These are phyloP conservation scores for Mastomys natalensis DNA, from an alignment of 2,113 vertebrate genomes.

Conservation along the genomic window DNA sequence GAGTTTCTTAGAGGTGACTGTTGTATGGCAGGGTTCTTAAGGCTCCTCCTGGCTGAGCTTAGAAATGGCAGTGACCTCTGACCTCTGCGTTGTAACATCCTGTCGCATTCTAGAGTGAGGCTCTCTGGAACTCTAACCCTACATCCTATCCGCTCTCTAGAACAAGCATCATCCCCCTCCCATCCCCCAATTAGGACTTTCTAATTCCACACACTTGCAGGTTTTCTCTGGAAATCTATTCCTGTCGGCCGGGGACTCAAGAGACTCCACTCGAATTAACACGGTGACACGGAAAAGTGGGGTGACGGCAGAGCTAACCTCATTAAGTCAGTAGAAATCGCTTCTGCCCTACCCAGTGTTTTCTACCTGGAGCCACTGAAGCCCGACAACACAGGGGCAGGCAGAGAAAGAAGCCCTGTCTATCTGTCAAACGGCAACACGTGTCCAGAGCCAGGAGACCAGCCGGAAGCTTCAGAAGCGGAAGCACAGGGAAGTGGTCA, in stretches of 20 bases:
- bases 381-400: too few relatives aligned
- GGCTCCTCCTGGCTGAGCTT: neutral
- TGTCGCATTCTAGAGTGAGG: neutral
- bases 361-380: neutral
- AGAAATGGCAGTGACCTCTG: neutral
- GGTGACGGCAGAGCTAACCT: neutral
- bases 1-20: neutral
- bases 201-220: accelerated
- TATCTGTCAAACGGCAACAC: neutral
- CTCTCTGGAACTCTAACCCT: neutral
- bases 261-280: neutral
- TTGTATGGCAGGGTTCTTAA: neutral
- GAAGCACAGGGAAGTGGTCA: neutral
- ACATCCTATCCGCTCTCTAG: neutral
- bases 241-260: neutral
- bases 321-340: neutral
- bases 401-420: neutral
- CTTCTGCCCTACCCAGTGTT: neutral
- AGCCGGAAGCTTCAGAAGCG: neutral
- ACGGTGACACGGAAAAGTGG: accelerated
- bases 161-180: neutral
- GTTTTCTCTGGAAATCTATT: neutral
- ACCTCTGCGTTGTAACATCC: neutral
- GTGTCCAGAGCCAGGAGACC: neutral
- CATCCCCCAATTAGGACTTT: accelerated